Base-by-base conservation (phyloP, 2,797 vertebrate genomes). In the Melanogrammus aeglefinus region DNA sequence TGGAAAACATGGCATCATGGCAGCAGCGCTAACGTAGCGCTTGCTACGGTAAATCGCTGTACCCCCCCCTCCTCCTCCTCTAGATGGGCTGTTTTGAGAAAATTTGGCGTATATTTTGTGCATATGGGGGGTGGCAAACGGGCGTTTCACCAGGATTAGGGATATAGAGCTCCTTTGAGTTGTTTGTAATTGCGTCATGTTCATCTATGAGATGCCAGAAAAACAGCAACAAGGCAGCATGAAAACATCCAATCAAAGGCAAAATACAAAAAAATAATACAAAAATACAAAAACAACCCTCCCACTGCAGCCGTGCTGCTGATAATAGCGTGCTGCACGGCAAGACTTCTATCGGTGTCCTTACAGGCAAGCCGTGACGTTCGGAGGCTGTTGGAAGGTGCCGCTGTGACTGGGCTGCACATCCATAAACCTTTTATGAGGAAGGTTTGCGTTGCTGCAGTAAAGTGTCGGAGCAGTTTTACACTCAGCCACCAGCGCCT, bases 161-260 rank as follows among this genome's bases (percentile, higher is more conserved):
- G 81, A 77, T 91, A 93, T n/a, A n/a, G n/a, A 94, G 89, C 90
- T 88, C 80, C 87, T 94, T 92, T 91, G 85, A 88, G 77, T 13
- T 71, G 86, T 27, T 63, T 69, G n/a, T 69, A 69, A 69, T 27
- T 69, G 63, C 29, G 79, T 80, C 84, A 82, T 73, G 85, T 89
- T 88, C 88, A 82, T 87, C 84, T 78, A 77, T 79, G 79, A n/a
- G 87, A 86, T 89, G 89, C n/a, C 24, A 31, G 72, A 76, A 89
- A 86, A 93, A 92, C 90, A 87, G 83, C 87, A 83, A 73, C 75
- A 75, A 41, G 71, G 35, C 38, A 41, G 69, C 84, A 27, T 69
- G 24, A n/a, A 27, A 24, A 75, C 51, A 38, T 74, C 84, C 81
- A n/a, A n/a, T n/a, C n/a, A n/a, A n/a, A 84, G 80, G 73, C 79